A percentile compares a stretch with the other conserved stretches of the same genome.
phyloP scores from a whole-genome alignment of 2,797 vertebrate species.

The Tapera naevia region DNA sequence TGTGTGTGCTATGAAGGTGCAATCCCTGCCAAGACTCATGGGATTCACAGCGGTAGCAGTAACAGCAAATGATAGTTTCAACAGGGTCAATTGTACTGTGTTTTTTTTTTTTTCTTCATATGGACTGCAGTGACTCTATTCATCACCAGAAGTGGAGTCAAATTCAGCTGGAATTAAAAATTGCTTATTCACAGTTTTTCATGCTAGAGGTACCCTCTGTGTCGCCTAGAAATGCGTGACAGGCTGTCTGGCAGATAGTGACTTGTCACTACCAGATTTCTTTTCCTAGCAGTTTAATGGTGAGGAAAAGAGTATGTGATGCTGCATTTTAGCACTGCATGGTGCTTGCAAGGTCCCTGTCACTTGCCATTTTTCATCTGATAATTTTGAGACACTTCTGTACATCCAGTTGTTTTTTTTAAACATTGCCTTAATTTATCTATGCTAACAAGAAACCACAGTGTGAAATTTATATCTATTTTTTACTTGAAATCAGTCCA shows the following conservation, averaged over 20 bases:
- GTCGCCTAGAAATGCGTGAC: neutral
- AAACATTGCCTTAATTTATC: neutral
- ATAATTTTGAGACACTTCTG: neutral
- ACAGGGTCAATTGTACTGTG: neutral
- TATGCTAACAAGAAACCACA: neutral
- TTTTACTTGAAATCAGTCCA: neutral
- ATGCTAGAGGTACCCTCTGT: neutral
- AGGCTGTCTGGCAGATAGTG: neutral
- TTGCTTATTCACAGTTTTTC: neutral
- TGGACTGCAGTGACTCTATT: neutral
- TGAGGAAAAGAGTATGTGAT: rapidly evolving
- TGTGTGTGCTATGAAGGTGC: rapidly evolving
- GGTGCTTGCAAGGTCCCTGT: neutral
- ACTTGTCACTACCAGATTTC: neutral
- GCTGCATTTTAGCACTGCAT: neutral
- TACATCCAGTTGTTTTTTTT: rapidly evolving
- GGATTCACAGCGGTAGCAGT: neutral
- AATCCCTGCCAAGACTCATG: rapidly evolving
- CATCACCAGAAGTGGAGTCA: neutral
- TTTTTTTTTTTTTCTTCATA: neutral
- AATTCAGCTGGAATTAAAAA: neutral
- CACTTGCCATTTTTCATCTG: neutral
- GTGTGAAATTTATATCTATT: neutral
- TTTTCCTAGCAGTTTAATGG: neutral
- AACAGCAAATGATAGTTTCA: neutral